phyloP scores from a whole-genome alignment of 2,888 invertebrate species.

The Pycnomerus fuliginosus region DNA sequence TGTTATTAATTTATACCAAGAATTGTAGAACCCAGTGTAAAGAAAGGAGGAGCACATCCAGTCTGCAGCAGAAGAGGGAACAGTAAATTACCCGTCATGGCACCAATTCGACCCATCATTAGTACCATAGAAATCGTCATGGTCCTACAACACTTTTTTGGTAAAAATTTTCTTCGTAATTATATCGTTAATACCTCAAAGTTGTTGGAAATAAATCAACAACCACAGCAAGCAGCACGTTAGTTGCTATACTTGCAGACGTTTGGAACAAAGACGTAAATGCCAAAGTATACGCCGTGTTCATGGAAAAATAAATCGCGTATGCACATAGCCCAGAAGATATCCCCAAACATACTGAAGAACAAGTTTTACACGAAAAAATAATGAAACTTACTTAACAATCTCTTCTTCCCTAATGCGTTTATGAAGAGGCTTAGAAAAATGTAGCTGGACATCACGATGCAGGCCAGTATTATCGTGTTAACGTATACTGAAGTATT shows the following conservation, averaged over 20 bases:
- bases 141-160: slow-evolving; percentile 57
- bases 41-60: slow-evolving; percentile 73
- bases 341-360: slow-evolving; percentile 7
- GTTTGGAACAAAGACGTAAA: slow-evolving; percentile 58
- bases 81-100: slow-evolving; percentile 68
- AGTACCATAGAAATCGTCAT: slow-evolving; percentile 70
- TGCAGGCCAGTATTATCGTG: slow-evolving; percentile 65
- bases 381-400: slow-evolving; percentile 53
- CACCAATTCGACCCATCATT: slow-evolving; percentile 71
- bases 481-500: slow-evolving; percentile 62
- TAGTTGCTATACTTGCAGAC: slow-evolving; percentile 59
- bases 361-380: neutral
- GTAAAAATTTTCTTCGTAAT: too few relatives aligned
- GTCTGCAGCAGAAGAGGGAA: slow-evolving; percentile 68
- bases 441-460: slow-evolving; percentile 64
- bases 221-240: slow-evolving; percentile 63
- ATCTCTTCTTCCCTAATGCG: slow-evolving; percentile 55
- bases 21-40: slow-evolving; percentile 64
- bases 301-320: slow-evolving; percentile 44
- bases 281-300: slow-evolving; percentile 47
- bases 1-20: slow-evolving; percentile 53
- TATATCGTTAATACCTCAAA: slow-evolving; percentile 55
- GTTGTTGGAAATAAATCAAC: slow-evolving; percentile 69
- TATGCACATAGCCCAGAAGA: slow-evolving; percentile 14
- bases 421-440: slow-evolving; percentile 59